phyloP scores from a whole-genome alignment of 2,888 invertebrate species.

The Eupithecia vulgata region DNA sequence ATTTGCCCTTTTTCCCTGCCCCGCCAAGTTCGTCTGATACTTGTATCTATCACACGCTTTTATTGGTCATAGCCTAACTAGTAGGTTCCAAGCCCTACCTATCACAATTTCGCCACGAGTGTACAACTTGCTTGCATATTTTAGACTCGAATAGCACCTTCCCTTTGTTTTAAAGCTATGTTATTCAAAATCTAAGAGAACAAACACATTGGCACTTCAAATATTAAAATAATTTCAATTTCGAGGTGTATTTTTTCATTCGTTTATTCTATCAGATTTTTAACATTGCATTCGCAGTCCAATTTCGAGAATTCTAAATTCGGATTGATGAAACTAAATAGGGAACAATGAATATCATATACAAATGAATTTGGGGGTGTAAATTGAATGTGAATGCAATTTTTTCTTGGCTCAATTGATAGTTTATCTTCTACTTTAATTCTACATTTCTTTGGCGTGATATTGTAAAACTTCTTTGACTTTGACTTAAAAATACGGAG shows the following conservation, averaged over 20 bases:
- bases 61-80: neutral
- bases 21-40: constrained; percentile 8
- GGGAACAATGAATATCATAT: neutral
- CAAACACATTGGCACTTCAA: constrained; percentile 29
- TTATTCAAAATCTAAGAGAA: constrained; percentile 28
- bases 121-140: constrained; percentile 14
- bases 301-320: constrained; percentile 30
- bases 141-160: constrained; percentile 31
- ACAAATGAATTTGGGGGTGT: constrained; percentile 3
- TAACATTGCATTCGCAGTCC: constrained; percentile 22
- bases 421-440: constrained; percentile 17
- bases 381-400: constrained; percentile 5
- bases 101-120: constrained; percentile 26
- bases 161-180: constrained; percentile 25
- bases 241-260: neutral
- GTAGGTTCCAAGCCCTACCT: constrained; percentile 16
- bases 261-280: constrained; percentile 22
- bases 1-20: neutral
- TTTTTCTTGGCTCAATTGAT: constrained; percentile 14
- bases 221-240: constrained; percentile 11
- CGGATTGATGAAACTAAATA: constrained; percentile 30
- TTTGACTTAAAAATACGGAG: constrained; percentile 30
- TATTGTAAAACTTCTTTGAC: constrained; percentile 11
- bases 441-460: constrained; percentile 32
- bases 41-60: neutral